Conservation (phyloP, 2,888 invertebrate genomes). For the Tipula unca region DNA sequence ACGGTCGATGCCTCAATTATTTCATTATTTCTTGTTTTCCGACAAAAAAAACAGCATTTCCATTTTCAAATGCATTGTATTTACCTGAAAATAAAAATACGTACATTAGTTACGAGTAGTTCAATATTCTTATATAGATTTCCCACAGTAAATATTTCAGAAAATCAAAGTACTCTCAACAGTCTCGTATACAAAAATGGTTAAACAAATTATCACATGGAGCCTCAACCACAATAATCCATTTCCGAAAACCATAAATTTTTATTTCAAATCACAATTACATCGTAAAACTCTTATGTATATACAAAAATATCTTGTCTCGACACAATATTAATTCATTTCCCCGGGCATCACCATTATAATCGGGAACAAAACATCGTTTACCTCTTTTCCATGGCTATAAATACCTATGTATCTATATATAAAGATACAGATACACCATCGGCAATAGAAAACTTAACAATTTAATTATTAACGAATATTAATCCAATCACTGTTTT, state of each 20-base stretch:
- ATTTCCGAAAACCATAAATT: neutral
- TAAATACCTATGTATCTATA: no score
- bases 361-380: neutral
- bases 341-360: neutral
- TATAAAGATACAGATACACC: neutral
- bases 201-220: neutral
- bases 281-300: neutral
- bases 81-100: neutral
- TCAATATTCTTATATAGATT: neutral
- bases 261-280: neutral
- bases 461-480: conserved; percentile 8
- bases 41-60: no score
- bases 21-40: no score
- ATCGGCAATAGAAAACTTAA: neutral
- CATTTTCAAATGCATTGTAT: no score
- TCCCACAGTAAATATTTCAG: neutral
- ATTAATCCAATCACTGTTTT: conserved; percentile 8
- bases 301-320: neutral
- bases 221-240: neutral
- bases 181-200: neutral
- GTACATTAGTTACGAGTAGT: neutral
- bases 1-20: no score
- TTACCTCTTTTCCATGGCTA: neutral
- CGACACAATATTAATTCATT: neutral
- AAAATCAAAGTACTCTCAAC: neutral